Percentiles rank a stretch among this genome's conserved stretches.
Evolutionary conservation across 2,797 vertebrate genomes (phyloP).

Genomic region (Cercopithecus diana): DNA sequence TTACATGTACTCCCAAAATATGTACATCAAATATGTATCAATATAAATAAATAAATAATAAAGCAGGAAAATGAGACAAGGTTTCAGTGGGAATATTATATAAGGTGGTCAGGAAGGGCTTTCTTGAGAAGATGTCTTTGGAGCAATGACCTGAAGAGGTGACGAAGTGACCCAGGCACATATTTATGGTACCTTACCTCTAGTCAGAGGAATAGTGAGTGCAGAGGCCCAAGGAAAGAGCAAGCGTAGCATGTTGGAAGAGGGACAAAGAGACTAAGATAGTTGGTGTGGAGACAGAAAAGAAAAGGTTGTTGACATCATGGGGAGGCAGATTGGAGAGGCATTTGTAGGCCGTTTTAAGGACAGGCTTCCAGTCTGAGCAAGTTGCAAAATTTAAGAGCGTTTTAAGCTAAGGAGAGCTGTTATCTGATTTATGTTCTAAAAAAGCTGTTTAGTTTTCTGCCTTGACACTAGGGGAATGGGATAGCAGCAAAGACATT

Average conservation of each 20-base stretch:
- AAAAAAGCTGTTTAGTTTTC: background rate
- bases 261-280: background rate
- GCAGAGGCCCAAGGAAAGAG: background rate
- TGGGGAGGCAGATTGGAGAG: background rate
- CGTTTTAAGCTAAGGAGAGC: background rate
- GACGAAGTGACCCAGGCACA: background rate
- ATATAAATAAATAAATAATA: background rate
- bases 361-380: background rate
- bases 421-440: background rate
- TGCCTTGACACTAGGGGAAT: background rate
- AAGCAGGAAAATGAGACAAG: background rate
- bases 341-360: background rate
- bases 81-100: background rate
- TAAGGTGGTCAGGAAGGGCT: background rate
- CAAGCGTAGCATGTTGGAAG: background rate
- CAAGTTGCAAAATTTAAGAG: constrained; percentile 22
- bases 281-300: background rate
- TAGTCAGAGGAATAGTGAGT: background rate
- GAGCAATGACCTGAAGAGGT: background rate
- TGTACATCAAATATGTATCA: background rate
- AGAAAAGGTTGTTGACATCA: background rate
- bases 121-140: background rate
- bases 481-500: background rate
- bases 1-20: background rate
- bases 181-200: background rate